Conservation (phyloP, 1,140 invertebrate genomes). For the Ceratosolen solmsi region DNA sequence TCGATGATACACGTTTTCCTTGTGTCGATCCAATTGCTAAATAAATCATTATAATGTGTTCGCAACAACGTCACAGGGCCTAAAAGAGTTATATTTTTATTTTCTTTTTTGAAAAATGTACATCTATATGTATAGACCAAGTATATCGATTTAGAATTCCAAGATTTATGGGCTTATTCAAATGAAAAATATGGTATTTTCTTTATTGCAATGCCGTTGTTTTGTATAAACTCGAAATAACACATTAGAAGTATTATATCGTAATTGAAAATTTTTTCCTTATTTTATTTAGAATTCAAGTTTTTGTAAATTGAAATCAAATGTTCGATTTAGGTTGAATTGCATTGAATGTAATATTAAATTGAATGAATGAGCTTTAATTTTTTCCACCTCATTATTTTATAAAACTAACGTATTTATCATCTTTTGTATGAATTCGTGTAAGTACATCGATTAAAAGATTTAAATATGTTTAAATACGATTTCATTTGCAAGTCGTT, state of each 20-base stretch:
- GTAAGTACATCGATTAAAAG: not conserved
- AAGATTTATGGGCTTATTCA: not conserved
- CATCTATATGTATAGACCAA: conserved; percentile 10
- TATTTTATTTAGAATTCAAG: not conserved
- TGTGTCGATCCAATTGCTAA: conserved; percentile 33
- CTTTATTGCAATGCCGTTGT: not conserved
- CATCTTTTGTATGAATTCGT: too few relatives aligned
- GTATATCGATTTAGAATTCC: not conserved
- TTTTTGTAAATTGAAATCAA: not conserved
- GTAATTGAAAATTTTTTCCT: conserved; percentile 6
- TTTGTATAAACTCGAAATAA: not conserved
- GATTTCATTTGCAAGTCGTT: not conserved
- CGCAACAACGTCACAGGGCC: conserved; percentile 17
- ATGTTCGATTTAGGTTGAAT: too few relatives aligned
- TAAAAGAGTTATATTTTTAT: conserved; percentile 25
- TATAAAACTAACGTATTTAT: too few relatives aligned
- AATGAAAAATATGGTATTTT: not conserved
- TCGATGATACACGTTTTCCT: conserved; percentile 42
- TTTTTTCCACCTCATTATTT: too few relatives aligned
- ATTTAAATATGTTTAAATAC: conserved; percentile 8
- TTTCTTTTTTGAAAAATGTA: conserved; percentile 1
- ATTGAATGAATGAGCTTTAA: too few relatives aligned
- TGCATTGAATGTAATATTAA: too few relatives aligned
- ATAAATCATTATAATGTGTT: conserved; percentile 8
- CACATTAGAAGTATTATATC: not conserved